A percentile compares a stretch with the other conserved stretches of the same genome.
phyloP scores from a whole-genome alignment of 2,113 vertebrate genomes.

The Lipotes vexillifer region DNA sequence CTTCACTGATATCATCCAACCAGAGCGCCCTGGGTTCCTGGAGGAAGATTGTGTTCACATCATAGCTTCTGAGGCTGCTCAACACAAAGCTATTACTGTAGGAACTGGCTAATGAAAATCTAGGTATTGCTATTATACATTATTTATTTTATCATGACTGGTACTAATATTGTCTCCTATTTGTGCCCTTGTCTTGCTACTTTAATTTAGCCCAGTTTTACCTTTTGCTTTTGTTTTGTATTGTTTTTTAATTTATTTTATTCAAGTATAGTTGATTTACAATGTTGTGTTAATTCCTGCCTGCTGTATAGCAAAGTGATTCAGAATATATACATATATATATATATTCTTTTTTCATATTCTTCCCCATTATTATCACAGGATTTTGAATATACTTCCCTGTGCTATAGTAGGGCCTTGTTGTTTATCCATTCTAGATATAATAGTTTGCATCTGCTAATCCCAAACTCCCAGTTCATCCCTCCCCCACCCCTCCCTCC shows the following conservation, averaged over 20 bases:
- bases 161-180: neutral
- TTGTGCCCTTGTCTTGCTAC: neutral
- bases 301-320: neutral
- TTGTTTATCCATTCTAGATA: neutral
- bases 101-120: slow-evolving; percentile 20
- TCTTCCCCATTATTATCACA: neutral
- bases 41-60: slow-evolving; percentile 23
- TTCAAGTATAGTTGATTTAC: neutral
- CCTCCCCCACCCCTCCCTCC: neutral
- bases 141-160: slow-evolving; percentile 28
- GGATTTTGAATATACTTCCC: neutral
- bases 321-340: neutral
- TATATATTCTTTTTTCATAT: neutral
- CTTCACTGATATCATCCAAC: slow-evolving; percentile 50
- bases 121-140: neutral
- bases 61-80: slow-evolving; percentile 10
- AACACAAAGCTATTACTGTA: neutral
- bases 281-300: neutral
- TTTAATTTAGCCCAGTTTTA: neutral
- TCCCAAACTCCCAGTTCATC: neutral
- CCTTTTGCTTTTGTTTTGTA: neutral
- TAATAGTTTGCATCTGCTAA: neutral
- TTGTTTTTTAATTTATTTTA: neutral
- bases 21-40: slow-evolving; percentile 11
- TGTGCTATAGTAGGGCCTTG: neutral